phyloP scores from a whole-genome alignment of 2,797 vertebrate genomes.

The Nyctalus aviator region DNA sequence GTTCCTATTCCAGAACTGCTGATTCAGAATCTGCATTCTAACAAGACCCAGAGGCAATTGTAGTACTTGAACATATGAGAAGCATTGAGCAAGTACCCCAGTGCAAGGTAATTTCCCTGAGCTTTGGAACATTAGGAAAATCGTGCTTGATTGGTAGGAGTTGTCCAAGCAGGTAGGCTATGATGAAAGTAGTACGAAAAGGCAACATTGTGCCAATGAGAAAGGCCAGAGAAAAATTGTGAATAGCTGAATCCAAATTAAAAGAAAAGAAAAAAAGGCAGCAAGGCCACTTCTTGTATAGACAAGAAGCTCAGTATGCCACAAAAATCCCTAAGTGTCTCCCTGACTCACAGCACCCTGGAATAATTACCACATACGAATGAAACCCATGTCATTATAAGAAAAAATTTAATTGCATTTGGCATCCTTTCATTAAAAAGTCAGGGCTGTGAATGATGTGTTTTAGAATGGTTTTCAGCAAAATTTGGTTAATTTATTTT shows the following conservation, averaged over 20 bases:
- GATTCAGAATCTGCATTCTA: not conserved
- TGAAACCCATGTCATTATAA: not conserved
- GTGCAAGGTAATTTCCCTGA: not conserved
- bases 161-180: not conserved
- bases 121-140: not conserved
- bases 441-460: not conserved
- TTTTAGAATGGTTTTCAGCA: constrained; percentile 43
- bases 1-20: not conserved
- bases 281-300: not conserved
- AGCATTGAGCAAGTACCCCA: not conserved
- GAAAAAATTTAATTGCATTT: constrained; percentile 31
- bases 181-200: not conserved
- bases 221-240: not conserved
- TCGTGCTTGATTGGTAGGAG: not conserved
- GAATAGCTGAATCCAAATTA: not conserved
- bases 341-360: not conserved
- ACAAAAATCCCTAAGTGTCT: not conserved
- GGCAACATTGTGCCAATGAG: not conserved
- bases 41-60: not conserved
- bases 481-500: constrained; percentile 46
- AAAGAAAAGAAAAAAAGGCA: not conserved
- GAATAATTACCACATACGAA: constrained; percentile 33
- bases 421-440: constrained; percentile 17
- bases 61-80: not conserved
- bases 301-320: not conserved